phyloP scores from a whole-genome alignment of 2,797 vertebrate genomes.

The Corythornis leucogaster region DNA sequence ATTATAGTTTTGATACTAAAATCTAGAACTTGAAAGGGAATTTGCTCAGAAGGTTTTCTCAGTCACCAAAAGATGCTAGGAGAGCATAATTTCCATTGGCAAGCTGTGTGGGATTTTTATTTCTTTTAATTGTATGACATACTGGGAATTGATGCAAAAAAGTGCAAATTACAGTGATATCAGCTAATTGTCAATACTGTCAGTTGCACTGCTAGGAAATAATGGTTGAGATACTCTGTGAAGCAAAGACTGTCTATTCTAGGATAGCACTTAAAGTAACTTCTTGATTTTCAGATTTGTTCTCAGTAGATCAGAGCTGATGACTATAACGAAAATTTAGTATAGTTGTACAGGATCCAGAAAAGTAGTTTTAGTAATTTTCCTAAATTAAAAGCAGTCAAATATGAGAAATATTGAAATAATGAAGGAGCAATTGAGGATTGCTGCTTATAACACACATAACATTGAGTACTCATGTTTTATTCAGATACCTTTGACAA shows the following conservation, averaged over 20 bases:
- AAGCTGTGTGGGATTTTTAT: neutral
- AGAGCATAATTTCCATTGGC: neutral
- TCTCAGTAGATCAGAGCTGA: neutral
- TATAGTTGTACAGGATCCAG: neutral
- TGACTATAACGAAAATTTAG: neutral
- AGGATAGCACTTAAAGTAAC: neutral
- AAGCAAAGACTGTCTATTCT: neutral
- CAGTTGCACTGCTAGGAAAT: neutral
- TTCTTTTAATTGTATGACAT: neutral
- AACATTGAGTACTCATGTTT: conserved; percentile 43
- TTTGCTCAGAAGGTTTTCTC: neutral
- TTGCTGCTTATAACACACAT: neutral
- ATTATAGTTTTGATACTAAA: neutral
- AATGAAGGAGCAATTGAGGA: neutral
- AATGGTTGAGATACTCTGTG: neutral
- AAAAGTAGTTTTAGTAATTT: neutral
- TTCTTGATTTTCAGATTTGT: neutral
- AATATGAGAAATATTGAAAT: neutral
- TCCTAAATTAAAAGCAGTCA: neutral
- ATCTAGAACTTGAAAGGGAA: neutral
- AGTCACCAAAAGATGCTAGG: neutral
- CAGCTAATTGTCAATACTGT: neutral
- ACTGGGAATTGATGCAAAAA: neutral
- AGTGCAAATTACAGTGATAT: neutral
- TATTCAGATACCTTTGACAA: conserved; percentile 93